Evolutionary conservation across 1,140 invertebrate species (phyloP), one percentile per base, ranked within the genome.

Genomic region (Macrobrachium rosenbergii): DNA sequence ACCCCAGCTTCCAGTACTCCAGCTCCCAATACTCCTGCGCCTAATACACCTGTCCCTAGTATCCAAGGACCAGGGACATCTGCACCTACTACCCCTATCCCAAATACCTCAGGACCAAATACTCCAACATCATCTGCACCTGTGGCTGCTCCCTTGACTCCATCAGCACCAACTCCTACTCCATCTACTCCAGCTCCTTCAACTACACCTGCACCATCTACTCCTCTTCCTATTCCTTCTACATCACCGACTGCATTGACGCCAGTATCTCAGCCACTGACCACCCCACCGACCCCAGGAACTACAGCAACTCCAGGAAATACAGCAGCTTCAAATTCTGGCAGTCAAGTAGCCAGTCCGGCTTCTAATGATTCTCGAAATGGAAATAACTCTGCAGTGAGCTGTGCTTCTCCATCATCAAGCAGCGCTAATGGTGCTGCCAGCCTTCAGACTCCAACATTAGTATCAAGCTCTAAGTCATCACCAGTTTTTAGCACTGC

Each of bases 211-310:
- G 82, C 82, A 73, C 78, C 67, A 60, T 87, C 76, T 14, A 62
- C 78, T 37, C 78, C 83, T 11, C 19, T 58, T 23, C 63, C 62
- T 23, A 64, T 45, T 19, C 64, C 83, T 52, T 67, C 83, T 0
- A 43, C 37, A 37, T 43, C 79, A 52, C 12, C 79, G 19, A 17
- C 82, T 19, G 43, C 75, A 37, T 78, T 76, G n/a, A 85, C 83
- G 19, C 83, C 83, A 37, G 58, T 85, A 12, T 43, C 75, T 63
- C 72, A 69, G 75, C 73, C 83, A 19, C 63, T 87, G 14, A 73
- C 85, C 23, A 87, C 85, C 16, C 85, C 85, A 37, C 85, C 85
- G 8, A 87, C 84, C 23, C 85, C 85, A 63, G 78, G 77, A 85
- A 69, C 60, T 78, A 28, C 19, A 64, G 21, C 59, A 84, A 63